Percentiles rank a stretch among this genome's conserved stretches.
These are phyloP conservation scores for Myrmecophaga tridactyla DNA, from an alignment of 2,113 vertebrate genomes.

Conservation along the genomic window DNA sequence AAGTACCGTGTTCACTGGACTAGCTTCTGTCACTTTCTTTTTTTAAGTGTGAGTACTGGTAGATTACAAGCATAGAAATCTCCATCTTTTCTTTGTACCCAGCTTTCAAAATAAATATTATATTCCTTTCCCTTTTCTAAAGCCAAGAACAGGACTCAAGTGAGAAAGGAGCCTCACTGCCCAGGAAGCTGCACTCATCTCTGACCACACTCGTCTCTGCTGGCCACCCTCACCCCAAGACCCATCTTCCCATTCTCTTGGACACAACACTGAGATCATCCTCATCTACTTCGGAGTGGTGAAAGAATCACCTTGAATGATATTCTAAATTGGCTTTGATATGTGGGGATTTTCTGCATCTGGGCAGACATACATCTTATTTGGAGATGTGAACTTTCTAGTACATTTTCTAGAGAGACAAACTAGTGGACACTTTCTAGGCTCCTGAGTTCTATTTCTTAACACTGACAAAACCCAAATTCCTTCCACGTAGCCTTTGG, in stretches of 20 bases:
- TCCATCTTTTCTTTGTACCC: neutral
- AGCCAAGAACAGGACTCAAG: neutral
- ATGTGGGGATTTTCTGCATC: neutral
- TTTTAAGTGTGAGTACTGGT: too few species aligned
- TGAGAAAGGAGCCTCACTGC: too few species aligned
- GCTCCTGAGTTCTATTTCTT: neutral
- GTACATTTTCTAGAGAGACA: neutral
- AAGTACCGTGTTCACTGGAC: neutral
- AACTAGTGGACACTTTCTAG: neutral
- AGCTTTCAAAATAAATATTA: neutral
- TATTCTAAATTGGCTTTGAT: neutral
- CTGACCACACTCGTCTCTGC: too few species aligned
- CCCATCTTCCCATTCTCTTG: accelerated
- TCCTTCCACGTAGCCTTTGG: neutral
- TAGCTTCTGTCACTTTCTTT: neutral
- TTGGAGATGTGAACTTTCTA: neutral
- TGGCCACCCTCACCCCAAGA: accelerated
- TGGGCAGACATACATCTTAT: neutral
- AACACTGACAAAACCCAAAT: neutral
- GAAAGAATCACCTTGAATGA: neutral
- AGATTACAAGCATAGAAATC: too few species aligned
- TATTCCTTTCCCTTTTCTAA: neutral
- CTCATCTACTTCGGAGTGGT: accelerated
- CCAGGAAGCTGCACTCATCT: accelerated
- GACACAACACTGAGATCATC: neutral